phyloP scores from a whole-genome alignment of 2,797 vertebrate species.

The Carapus acus region DNA sequence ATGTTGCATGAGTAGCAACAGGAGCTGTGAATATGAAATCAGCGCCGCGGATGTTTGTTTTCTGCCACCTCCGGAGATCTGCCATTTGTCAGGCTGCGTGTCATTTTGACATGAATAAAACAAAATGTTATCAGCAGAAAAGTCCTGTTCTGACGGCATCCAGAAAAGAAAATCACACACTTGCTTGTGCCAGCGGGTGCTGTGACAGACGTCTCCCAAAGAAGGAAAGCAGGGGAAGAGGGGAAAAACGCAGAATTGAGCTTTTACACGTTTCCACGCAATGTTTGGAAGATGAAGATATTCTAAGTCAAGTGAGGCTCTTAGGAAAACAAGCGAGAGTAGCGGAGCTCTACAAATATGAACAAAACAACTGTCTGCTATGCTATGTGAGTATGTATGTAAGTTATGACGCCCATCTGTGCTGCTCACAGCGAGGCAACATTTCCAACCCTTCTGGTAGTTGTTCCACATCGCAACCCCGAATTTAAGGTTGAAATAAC shows the following conservation, averaged over 20 bases:
- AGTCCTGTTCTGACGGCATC: conserved; percentile 40
- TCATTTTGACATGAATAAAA: conserved; percentile 49
- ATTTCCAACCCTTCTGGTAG: not conserved
- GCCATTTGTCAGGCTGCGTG: conserved; percentile 45
- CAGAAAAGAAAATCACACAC: conserved; percentile 30
- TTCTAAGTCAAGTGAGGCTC: conserved; percentile 5
- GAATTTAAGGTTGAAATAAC: not conserved
- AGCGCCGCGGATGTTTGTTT: conserved; percentile 51
- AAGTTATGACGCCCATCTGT: conserved; percentile 3
- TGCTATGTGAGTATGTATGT: too few relatives aligned
- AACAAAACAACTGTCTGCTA: too few relatives aligned
- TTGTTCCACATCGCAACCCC: too few relatives aligned
- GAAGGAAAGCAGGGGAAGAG: conserved; percentile 7
- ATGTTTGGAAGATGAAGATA: conserved; percentile 15
- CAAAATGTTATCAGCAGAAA: conserved; percentile 33
- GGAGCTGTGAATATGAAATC: conserved; percentile 46
- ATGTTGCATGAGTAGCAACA: conserved; percentile 38
- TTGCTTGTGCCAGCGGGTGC: conserved; percentile 19
- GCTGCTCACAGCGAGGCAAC: not conserved
- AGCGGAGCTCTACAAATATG: too few relatives aligned
- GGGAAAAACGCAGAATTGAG: not conserved
- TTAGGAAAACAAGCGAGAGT: not conserved
- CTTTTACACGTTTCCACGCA: not conserved
- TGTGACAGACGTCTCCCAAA: conserved; percentile 32
- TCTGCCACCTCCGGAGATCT: conserved; percentile 47